Evolutionary conservation across 2,797 vertebrate species (phyloP), one percentile per base, ranked within the genome.

Genomic region (Alouatta caraya): DNA sequence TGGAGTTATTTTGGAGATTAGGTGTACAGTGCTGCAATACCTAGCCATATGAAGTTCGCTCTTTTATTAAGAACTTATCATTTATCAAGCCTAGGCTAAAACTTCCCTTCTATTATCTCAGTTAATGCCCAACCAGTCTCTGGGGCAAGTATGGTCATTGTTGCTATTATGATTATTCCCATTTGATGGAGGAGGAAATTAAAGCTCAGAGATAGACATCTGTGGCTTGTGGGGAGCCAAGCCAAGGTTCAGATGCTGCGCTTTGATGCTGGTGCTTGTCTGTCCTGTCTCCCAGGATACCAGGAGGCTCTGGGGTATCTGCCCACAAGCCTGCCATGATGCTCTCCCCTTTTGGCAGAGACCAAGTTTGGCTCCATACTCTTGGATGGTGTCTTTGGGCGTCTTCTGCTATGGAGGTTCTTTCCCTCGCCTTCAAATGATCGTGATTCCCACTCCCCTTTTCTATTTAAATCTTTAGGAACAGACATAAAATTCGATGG

Each of bases 401-500:
- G 13, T 48, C 4, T 83, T n/a, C n/a, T 44, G 6, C 50, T 28
- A 2, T 3, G 46, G 59, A 8, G 17, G 28, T 55, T 14, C 33
- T 81, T 37, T 78, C 33, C n/a, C 8, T 3, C 5, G 0, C 42
- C 14, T 50, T 93, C n/a, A 88, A 80, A 1, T 82, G 42, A 75
- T 86, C 78, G 93, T 73, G 28, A 95, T 24, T 96, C 88, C 9
- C 52, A 48, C 28, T 55, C 80, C 42, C 46, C 8, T 50, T 88
- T 97, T 52, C 39, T 96, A 83, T 98, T 97, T 96, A 42, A 93
- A 94, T 85, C 2, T 97, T 52, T 98, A 99, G 99, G 99, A 98
- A 98, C 97, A 37, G 99, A 99, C 98, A 98, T 99, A 89, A 99
- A 99, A 97, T 99, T 99, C 0, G 98, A 99, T 37, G 99, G 99